Conservation (phyloP, 2,797 vertebrate species). For the Chloroceryle amazona region DNA sequence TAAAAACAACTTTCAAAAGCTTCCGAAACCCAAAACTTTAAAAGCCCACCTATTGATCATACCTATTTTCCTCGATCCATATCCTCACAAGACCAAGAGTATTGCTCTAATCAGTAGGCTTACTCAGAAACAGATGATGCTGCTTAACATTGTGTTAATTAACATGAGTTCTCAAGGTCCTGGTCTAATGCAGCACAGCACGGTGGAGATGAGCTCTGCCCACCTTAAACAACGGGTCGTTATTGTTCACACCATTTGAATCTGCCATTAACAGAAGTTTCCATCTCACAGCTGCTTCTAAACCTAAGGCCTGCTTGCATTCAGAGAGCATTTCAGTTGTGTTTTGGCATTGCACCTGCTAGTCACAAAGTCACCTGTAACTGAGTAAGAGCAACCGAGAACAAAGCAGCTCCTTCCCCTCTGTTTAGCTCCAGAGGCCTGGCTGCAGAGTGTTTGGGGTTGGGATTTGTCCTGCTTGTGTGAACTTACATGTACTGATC, state of each 20-base stretch:
- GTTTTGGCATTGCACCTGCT: neutral
- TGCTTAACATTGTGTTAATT: neutral
- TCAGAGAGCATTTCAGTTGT: neutral
- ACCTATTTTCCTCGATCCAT: neutral
- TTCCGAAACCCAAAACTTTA: neutral
- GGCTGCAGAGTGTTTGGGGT: neutral
- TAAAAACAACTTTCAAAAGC: neutral
- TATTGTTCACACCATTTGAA: neutral
- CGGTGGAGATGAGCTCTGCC: neutral
- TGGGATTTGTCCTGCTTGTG: neutral
- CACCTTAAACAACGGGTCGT: neutral
- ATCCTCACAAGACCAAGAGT: neutral
- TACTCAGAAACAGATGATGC: constrained; percentile 12
- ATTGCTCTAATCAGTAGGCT: neutral
- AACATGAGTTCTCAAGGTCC: neutral
- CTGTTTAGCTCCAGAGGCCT: neutral
- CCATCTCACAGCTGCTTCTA: constrained; percentile 21
- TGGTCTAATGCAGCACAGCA: neutral
- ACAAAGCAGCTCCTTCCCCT: neutral
- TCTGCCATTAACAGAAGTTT: constrained; percentile 14
- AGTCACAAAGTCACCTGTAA: constrained; percentile 9
- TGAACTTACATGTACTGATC: neutral
- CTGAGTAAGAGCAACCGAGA: neutral
- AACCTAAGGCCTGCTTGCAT: neutral
- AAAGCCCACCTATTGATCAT: neutral